These are phyloP conservation scores for Pycnomerus fuliginosus DNA, from an alignment of 2,888 invertebrate genomes.

Conservation along the genomic window DNA sequence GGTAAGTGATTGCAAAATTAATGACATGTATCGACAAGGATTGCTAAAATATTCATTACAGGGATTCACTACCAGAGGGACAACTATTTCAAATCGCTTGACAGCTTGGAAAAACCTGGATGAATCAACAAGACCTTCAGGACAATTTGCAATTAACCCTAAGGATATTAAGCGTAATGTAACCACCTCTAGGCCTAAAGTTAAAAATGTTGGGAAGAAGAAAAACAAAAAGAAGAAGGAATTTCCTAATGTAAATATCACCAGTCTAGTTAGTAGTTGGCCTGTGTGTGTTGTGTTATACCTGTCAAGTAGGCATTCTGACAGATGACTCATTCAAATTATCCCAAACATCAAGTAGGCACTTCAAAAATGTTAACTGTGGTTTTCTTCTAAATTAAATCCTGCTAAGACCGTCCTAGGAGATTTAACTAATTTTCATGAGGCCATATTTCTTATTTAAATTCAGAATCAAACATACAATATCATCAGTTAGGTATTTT, in stretches of 20 bases:
- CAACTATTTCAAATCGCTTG: conserved; percentile 73
- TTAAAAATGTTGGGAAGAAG: conserved; percentile 25
- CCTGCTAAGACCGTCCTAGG: too few relatives aligned
- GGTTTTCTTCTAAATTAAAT: too few relatives aligned
- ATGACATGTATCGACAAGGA: background rate
- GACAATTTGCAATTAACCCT: conserved; percentile 72
- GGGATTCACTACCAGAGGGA: conserved; percentile 94
- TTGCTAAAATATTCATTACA: conserved; percentile 42
- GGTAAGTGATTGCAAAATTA: too few relatives aligned
- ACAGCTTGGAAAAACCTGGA: conserved; percentile 84
- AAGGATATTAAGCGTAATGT: conserved; percentile 54
- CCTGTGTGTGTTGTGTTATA: background rate
- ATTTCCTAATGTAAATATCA: conserved; percentile 16
- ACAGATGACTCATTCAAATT: too few relatives aligned
- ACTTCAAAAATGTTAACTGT: too few relatives aligned
- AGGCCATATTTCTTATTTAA: too few relatives aligned
- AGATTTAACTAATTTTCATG: too few relatives aligned
- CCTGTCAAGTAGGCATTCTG: background rate
- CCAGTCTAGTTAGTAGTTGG: background rate
- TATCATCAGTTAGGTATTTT: too few relatives aligned
- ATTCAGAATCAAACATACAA: too few relatives aligned
- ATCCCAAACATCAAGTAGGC: too few relatives aligned
- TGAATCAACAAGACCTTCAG: conserved; percentile 70
- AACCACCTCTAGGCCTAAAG: conserved; percentile 21
- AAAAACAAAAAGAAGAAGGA: conserved; percentile 19